phyloP scores from a whole-genome alignment of 35 echinoderm and acorn worm genomes.

The Apostichopus californicus region DNA sequence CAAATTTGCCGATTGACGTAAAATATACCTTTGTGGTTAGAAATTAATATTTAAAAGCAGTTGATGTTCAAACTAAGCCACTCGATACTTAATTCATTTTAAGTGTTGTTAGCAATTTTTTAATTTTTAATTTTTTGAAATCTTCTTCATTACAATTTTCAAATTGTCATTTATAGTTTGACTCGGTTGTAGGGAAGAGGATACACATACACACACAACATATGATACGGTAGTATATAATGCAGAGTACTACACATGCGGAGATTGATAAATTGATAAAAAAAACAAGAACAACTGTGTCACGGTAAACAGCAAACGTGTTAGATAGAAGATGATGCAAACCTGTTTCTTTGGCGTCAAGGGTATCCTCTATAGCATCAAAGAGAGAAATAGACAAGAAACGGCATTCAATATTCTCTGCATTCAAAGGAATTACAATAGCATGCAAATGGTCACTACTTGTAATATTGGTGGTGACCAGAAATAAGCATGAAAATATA shows the following conservation, averaged over 20 bases:
- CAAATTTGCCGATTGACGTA: too few species aligned
- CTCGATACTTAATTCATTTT: too few species aligned
- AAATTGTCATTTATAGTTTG: too few species aligned
- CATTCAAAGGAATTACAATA: slow-evolving; percentile 11
- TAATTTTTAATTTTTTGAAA: too few species aligned
- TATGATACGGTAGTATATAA: too few species aligned
- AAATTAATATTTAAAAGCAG: too few species aligned
- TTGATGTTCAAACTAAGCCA: too few species aligned
- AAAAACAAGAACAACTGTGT: neutral
- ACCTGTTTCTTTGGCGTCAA: slow-evolving; percentile 47
- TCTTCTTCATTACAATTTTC: too few species aligned
- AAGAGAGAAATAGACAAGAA: slow-evolving; percentile 38
- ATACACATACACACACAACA: too few species aligned
- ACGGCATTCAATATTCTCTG: slow-evolving; percentile 23
- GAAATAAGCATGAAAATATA: neutral
- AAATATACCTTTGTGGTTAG: neutral
- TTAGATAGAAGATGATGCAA: slow-evolving; percentile 9
- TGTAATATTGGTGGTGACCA: neutral
- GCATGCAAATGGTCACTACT: neutral
- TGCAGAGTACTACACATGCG: too few species aligned
- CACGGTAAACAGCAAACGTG: neutral
- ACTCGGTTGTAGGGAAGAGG: neutral
- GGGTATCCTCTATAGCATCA: slow-evolving; percentile 36
- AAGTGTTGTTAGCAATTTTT: too few species aligned
- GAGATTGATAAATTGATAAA: too few species aligned